A percentile compares a stretch with the other conserved stretches of the same genome.
Evolutionary conservation across 2,113 vertebrate species (phyloP).

Genomic region (Narcine bancroftii): DNA sequence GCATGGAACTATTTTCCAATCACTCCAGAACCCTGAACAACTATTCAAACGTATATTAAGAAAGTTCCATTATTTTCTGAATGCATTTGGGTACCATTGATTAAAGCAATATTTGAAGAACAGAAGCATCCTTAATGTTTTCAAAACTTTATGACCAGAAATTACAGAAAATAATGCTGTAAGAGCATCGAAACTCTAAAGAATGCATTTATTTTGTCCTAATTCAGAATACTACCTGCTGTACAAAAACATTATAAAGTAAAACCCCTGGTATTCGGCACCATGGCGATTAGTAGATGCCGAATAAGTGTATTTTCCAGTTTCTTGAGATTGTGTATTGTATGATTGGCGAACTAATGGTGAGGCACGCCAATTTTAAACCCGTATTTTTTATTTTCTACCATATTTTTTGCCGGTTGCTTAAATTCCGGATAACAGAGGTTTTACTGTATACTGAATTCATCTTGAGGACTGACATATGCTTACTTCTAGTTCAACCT

Average conservation of each 20-base stretch:
- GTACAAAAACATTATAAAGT: background rate
- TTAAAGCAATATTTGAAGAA: conserved; percentile 41
- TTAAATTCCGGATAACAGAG: too few species aligned
- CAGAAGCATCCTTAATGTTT: background rate
- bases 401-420: too few species aligned
- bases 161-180: background rate
- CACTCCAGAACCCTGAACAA: background rate
- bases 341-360: too few species aligned
- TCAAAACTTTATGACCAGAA: background rate
- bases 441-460: background rate
- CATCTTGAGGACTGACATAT: conserved; percentile 29
- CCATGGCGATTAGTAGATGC: too few species aligned
- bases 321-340: too few species aligned
- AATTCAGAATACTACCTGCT: background rate
- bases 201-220: background rate
- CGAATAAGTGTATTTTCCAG: too few species aligned
- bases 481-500: conserved; percentile 89
- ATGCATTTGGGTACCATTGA: background rate
- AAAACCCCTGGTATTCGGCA: too few species aligned
- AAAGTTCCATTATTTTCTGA: background rate
- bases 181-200: background rate
- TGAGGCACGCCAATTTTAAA: too few species aligned
- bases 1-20: background rate
- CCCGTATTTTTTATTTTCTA: too few species aligned
- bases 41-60: background rate